phyloP scores from a whole-genome alignment of 2,888 invertebrate genomes.

The Cheilosia grossa region DNA sequence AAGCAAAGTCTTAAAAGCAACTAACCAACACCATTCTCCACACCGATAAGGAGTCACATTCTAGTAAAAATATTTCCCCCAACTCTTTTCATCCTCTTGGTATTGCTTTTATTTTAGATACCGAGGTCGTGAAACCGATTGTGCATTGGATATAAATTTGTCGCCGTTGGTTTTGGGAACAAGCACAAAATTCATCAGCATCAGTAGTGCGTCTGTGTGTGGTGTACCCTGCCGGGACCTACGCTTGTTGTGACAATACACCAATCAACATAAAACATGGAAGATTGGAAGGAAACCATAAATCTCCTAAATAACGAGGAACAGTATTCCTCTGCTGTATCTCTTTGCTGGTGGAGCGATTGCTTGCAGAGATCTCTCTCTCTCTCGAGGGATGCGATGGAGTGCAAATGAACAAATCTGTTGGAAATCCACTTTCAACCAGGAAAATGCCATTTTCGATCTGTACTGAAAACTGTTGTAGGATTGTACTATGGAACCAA shows the following conservation, averaged over 20 bases:
- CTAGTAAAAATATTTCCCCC: constrained; percentile 4
- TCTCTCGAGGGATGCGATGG: constrained; percentile 47
- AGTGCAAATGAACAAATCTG: constrained; percentile 72
- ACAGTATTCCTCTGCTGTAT: constrained; percentile 20
- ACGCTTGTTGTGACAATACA: constrained; percentile 43
- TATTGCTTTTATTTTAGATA: neutral
- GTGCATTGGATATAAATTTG: constrained; percentile 67
- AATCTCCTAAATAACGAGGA: constrained; percentile 58
- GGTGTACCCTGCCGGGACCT: constrained; percentile 43
- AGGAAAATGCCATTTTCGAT: no score
- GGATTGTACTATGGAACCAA: no score
- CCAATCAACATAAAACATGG: constrained; percentile 9
- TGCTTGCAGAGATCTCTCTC: constrained; percentile 43
- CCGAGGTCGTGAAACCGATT: constrained; percentile 42
- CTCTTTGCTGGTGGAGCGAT: constrained; percentile 35
- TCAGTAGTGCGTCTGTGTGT: constrained; percentile 3
- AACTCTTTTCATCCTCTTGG: neutral
- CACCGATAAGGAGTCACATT: constrained; percentile 9
- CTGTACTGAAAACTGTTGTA: no score
- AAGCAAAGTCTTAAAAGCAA: neutral
- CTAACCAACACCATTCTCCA: neutral
- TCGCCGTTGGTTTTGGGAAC: constrained; percentile 35
- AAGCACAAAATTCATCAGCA: neutral
- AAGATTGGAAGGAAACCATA: constrained; percentile 52
- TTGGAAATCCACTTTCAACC: constrained; percentile 68